Evolutionary conservation across 2,797 vertebrate genomes (phyloP), one percentile per base, ranked within the genome.

Genomic region (Fratercula arctica): DNA sequence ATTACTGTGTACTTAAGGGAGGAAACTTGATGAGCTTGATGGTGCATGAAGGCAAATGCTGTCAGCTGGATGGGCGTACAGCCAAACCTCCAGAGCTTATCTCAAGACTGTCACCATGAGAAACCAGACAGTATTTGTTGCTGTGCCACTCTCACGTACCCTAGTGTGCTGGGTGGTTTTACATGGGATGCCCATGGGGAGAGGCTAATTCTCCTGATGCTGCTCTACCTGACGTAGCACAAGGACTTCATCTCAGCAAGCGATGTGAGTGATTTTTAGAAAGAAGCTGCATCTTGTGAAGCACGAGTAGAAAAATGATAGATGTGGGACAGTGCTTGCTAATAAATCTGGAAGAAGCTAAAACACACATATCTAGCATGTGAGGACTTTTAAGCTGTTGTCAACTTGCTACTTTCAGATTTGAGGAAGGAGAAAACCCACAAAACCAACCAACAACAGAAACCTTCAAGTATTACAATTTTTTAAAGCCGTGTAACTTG

Each of bases 61-160:
- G 26, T 53, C 29, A 79, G 10, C 13, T 59, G 33, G 73, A n/a
- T 78, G 61, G 14, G 12, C 35, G 35, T 78, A 10, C 7, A 81
- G 53, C 26, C 61, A 53, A 7, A 12, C 9, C 11, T 75, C 69
- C 35, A 26, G n/a, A 76, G 28, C 57, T 60, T n/a, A 9, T 64
- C 53, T 64, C 23, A 5, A 56, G 28, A 15, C 35, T 12, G 2
- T 68, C 37, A 2, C 43, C 21, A 5, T 53, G 54, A 76, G 78
- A 83, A 94, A 43, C 28, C 11, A 11, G 26, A 25, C 35, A 20
- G 19, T 43, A 10, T 61, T 73, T 77, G 26, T 60, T 60, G 39
- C n/a, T 6, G 0, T 80, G 75, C 39, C 4, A 11, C 39, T 16
- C 31, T 28, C 35, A 9, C 0, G 0, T 35, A 10, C 29, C 46